phyloP scores from a whole-genome alignment of 2,113 vertebrate genomes.

The Edolisoma coerulescens region DNA sequence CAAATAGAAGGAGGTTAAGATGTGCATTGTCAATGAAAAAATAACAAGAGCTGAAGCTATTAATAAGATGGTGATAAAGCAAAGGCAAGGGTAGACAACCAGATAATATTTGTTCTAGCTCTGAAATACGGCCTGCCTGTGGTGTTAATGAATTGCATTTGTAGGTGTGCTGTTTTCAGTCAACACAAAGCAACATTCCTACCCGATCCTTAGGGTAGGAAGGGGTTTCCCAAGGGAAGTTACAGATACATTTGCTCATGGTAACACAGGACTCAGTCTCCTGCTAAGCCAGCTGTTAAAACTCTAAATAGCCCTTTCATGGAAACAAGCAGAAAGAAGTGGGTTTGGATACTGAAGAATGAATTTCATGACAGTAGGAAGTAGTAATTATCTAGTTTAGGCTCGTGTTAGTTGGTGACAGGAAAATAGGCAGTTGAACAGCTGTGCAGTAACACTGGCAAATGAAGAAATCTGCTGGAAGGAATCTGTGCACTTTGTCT shows the following conservation, averaged over 20 bases:
- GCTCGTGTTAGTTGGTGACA: background rate
- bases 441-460: background rate
- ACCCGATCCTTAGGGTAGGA: background rate
- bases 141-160: background rate
- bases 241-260: background rate
- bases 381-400: slow-evolving; percentile 22
- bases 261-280: background rate
- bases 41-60: background rate
- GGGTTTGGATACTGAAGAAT: background rate
- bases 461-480: slow-evolving; percentile 16
- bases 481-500: background rate
- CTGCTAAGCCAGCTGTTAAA: background rate
- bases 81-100: background rate
- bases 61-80: background rate
- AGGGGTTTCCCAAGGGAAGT: background rate
- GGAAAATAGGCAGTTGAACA: slow-evolving; percentile 40
- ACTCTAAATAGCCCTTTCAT: background rate
- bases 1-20: too few species aligned
- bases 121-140: background rate
- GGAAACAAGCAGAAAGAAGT: background rate
- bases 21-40: background rate
- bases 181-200: background rate
- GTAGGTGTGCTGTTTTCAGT: background rate
- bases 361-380: background rate
- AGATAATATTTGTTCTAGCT: background rate